Evolutionary conservation across 64 coral and sea anemone species (phyloP).

Genomic region (Dendrophyllia cribrosa): DNA sequence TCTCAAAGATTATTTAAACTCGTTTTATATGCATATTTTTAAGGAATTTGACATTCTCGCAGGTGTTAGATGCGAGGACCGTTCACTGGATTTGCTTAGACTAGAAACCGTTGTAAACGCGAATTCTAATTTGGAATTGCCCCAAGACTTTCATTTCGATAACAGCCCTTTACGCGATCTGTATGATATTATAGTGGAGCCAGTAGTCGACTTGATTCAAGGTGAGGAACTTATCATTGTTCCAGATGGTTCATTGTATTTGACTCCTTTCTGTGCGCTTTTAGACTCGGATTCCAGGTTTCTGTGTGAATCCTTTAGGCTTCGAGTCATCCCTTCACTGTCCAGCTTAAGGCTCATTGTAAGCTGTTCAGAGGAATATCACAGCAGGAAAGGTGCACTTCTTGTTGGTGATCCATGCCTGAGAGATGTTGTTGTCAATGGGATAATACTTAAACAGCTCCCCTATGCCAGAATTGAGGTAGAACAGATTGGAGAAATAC

Average conservation of each 20-base stretch:
- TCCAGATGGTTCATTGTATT: neutral
- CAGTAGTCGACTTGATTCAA: no score
- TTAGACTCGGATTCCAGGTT: neutral
- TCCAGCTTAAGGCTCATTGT: neutral
- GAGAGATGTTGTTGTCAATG: no score
- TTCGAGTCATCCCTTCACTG: neutral
- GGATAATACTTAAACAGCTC: no score
- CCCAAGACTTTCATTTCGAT: neutral
- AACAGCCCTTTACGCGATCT: neutral
- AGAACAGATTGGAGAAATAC: no score
- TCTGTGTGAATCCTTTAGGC: conserved; percentile 14
- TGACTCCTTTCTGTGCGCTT: conserved; percentile 14
- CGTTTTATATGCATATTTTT: no score
- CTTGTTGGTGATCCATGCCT: conserved; percentile 3
- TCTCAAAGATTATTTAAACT: no score
- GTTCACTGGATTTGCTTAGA: neutral
- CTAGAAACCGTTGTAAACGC: neutral
- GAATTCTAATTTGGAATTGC: neutral
- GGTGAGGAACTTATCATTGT: no score
- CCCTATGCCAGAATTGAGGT: no score
- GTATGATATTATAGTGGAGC: no score
- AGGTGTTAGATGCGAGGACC: neutral
- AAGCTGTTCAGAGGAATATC: neutral
- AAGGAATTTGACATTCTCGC: no score
- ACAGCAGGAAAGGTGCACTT: conserved; percentile 18